Evolutionary conservation across 1,140 invertebrate genomes (phyloP).

Genomic region (Drosophila prosaltans): DNA sequence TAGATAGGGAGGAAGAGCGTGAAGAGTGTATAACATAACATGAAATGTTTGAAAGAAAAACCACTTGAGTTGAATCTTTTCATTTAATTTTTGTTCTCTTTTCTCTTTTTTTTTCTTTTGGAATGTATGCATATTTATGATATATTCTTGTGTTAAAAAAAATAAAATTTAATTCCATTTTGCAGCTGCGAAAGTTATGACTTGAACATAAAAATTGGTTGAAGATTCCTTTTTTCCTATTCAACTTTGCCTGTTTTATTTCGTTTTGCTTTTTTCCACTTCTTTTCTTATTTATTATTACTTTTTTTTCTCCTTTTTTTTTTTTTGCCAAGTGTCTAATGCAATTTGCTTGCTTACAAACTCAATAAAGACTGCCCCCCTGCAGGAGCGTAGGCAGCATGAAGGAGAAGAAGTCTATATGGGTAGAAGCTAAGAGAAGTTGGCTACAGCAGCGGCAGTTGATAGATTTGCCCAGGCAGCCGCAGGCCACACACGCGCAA

Average conservation of each 20-base stretch:
- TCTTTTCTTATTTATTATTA: neutral
- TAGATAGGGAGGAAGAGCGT: neutral
- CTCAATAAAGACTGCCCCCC: constrained; percentile 66
- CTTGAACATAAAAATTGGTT: constrained; percentile 12
- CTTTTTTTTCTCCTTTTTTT: constrained; percentile 16
- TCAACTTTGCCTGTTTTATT: neutral
- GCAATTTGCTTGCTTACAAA: constrained; percentile 75
- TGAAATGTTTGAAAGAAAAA: constrained; percentile 26
- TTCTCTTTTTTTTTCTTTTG: neutral
- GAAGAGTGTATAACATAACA: too few species aligned
- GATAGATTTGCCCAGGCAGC: constrained; percentile 69
- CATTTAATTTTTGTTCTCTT: neutral
- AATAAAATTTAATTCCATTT: constrained; percentile 57
- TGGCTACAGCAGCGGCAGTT: constrained; percentile 39
- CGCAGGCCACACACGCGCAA: constrained; percentile 75
- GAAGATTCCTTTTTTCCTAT: constrained; percentile 5
- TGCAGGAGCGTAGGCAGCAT: neutral
- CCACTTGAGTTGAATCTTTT: constrained; percentile 46
- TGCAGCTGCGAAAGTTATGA: constrained; percentile 50
- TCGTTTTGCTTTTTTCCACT: neutral
- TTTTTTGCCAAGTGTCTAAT: constrained; percentile 70
- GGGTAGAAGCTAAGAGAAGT: constrained; percentile 5
- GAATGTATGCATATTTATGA: constrained; percentile 46
- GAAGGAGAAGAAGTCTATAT: neutral
- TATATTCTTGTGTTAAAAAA: constrained; percentile 43